phyloP scores from a whole-genome alignment of 2,888 invertebrate species.

The Pachymerium ferrugineum region DNA sequence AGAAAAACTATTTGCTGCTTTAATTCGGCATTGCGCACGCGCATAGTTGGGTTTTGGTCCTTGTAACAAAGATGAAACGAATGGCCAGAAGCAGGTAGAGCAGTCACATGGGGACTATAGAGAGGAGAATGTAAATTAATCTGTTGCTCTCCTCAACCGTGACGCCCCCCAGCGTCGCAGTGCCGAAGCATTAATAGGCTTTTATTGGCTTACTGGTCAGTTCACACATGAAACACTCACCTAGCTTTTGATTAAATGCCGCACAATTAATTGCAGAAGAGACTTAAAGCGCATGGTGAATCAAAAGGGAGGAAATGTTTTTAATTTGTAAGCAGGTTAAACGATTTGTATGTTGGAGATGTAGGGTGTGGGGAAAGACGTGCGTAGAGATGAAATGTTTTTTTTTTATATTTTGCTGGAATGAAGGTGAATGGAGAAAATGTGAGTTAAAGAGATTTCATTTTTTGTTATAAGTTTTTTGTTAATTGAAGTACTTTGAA shows the following conservation, averaged over 20 bases:
- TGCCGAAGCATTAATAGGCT: constrained; percentile 10
- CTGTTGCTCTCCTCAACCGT: constrained; percentile 5
- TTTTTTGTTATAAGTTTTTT: not conserved
- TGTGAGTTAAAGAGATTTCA: too few relatives aligned
- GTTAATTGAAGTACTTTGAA: not conserved
- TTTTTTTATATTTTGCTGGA: too few relatives aligned
- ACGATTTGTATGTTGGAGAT: too few relatives aligned
- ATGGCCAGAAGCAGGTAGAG: not conserved
- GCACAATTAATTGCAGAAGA: not conserved
- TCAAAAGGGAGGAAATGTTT: too few relatives aligned
- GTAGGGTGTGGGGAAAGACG: too few relatives aligned
- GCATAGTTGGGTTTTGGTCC: too few relatives aligned
- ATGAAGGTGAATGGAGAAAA: too few relatives aligned
- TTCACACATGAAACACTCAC: constrained; percentile 9
- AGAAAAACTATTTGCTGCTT: not conserved
- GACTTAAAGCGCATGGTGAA: not conserved
- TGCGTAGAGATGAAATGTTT: too few relatives aligned
- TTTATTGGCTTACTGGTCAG: constrained; percentile 14
- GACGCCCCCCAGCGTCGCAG: not conserved
- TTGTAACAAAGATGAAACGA: not conserved
- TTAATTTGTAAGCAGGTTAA: too few relatives aligned
- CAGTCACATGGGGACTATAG: constrained; percentile 8
- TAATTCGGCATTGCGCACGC: not conserved
- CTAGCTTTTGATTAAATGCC: constrained; percentile 12
- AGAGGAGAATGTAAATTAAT: constrained; percentile 12